Evolutionary conservation across 2,797 vertebrate genomes (phyloP), one percentile per base, ranked within the genome.

Genomic region (Fistularia commersonii): DNA sequence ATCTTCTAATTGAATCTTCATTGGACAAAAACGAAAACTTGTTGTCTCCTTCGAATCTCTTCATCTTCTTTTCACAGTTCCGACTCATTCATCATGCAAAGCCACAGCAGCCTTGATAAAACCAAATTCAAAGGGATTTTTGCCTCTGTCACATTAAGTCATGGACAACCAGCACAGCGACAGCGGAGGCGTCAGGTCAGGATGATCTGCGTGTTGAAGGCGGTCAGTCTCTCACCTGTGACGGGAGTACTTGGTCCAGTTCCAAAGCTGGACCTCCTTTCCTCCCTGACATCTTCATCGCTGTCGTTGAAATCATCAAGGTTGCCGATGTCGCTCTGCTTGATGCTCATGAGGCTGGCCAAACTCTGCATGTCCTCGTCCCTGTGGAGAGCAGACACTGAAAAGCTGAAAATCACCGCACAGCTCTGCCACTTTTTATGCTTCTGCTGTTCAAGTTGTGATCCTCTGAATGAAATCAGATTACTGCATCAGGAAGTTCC

Each of bases 351-450:
- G 6, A 97, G 87, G 78, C 95, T 97, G 57, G 95, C 94, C 55
- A 97, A 57, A 61, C 95, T 97, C 81, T 95, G 94, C 95, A 97
- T 96, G 85, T 97, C 95, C 52, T 97, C 94, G 0, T 96, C 94
- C 55, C 94, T 96, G 82, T n/a, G 11, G 46, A 33, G 42, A 35
- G 13, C 3, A 14, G 8, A 3, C 6, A 8, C 23, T n/a, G 11
- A 33, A 37, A 7, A 48, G 14, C 35, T 0, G 3, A 11, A 23
- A 23, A 23, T 23, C 23, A n/a, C 23, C 23, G 2, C 4, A 4
- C 23, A 23, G 23, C 23, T 23, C 23, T 23, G 23, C 23, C 23
- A 23, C 23, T 4, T 23, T 23, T 4, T 4, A 4, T 2, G 2
- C 23, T 23, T 23, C 23, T 23, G 23, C 23, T n/a, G n/a, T n/a